phyloP scores from a whole-genome alignment of 2,888 invertebrate species.

The Sesamia inferens region DNA sequence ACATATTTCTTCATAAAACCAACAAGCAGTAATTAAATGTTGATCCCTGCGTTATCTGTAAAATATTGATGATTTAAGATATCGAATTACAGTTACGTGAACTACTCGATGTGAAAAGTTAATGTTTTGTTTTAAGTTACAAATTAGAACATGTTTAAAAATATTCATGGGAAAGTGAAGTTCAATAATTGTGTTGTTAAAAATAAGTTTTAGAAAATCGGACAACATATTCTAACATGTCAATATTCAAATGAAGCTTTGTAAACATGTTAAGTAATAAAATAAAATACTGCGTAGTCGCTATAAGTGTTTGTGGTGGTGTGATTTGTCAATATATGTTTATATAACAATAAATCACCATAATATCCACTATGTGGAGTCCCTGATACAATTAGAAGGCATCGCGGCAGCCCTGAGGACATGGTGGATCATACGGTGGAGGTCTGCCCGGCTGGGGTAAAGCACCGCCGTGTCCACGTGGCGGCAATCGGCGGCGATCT shows the following conservation, averaged over 20 bases:
- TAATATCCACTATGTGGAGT: too few relatives aligned
- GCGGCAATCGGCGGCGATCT: too few relatives aligned
- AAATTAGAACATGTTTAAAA: conserved; percentile 12
- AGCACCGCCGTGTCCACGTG: too few relatives aligned
- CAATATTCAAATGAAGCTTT: background rate
- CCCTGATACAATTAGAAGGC: too few relatives aligned
- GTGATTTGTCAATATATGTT: background rate
- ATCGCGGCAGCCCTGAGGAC: too few relatives aligned
- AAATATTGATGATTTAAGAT: conserved; percentile 35
- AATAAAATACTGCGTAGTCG: background rate
- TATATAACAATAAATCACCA: background rate
- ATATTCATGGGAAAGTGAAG: conserved; percentile 3
- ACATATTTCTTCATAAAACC: conserved; percentile 73
- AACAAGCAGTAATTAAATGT: conserved; percentile 59
- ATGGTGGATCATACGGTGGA: too few relatives aligned
- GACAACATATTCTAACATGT: background rate
- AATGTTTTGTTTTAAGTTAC: conserved; percentile 2
- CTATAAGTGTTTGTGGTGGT: background rate
- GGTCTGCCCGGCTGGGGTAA: too few relatives aligned
- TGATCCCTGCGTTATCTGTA: conserved; percentile 43
- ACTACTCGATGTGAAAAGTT: conserved; percentile 14
- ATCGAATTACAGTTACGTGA: conserved; percentile 18
- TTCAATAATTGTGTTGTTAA: background rate
- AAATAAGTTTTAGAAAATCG: background rate
- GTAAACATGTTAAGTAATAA: conserved; percentile 1